These are phyloP conservation scores for Alloplasta piceator DNA, from an alignment of 2,888 invertebrate genomes.

Conservation along the genomic window DNA sequence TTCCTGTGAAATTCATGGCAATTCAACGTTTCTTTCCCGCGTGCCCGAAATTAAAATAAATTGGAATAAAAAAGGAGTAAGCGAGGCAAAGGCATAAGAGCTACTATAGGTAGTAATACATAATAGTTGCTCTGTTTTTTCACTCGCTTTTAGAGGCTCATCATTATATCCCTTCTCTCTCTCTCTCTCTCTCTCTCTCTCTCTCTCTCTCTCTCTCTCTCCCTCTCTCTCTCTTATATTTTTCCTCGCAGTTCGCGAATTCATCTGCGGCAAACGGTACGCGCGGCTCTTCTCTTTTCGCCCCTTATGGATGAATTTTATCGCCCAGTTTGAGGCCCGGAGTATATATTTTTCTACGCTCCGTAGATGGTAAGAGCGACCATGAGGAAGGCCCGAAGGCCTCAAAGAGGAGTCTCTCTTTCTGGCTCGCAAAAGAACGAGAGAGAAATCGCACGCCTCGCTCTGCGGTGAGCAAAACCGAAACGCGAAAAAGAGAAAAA, in stretches of 20 bases:
- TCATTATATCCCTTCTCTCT: background rate
- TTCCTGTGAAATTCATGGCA: slow-evolving; percentile 23
- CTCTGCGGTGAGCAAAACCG: slow-evolving; percentile 66
- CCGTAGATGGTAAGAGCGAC: slow-evolving; percentile 52
- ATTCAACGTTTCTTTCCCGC: slow-evolving; percentile 14
- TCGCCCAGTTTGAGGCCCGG: slow-evolving; percentile 71
- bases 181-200: slow-evolving; percentile 12
- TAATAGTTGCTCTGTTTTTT: slow-evolving; percentile 50
- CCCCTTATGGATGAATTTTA: slow-evolving; percentile 71
- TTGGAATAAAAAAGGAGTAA: slow-evolving; percentile 66
- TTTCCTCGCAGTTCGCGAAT: no score
- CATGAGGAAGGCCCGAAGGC: slow-evolving; percentile 31
- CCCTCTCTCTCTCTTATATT: slow-evolving; percentile 1
- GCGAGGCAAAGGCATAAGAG: slow-evolving; percentile 25
- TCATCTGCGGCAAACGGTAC: slow-evolving; percentile 34
- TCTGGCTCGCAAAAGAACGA: background rate
- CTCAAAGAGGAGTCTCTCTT: background rate
- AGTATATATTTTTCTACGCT: slow-evolving; percentile 54
- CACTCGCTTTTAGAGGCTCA: slow-evolving; percentile 12
- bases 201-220: no score
- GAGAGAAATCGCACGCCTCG: background rate
- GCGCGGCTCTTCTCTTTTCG: slow-evolving; percentile 42
- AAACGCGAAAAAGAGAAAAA: slow-evolving; percentile 8
- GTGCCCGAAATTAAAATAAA: slow-evolving; percentile 81
- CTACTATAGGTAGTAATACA: slow-evolving; percentile 41